Evolutionary conservation across 2,113 vertebrate species (phyloP).

Genomic region (Corythaeola cristata): DNA sequence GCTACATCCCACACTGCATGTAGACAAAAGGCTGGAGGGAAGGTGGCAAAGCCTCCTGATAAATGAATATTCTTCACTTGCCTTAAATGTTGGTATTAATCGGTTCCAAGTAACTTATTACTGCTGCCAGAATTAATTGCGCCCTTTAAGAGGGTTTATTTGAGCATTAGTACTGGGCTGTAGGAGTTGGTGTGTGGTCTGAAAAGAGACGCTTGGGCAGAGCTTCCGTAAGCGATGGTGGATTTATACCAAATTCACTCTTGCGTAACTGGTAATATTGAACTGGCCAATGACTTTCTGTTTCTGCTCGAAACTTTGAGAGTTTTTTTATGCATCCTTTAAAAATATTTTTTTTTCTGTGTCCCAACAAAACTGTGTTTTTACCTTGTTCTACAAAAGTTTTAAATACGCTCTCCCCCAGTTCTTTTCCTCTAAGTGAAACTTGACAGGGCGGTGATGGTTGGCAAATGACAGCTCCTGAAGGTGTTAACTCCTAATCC

Average conservation of each 20-base stretch:
- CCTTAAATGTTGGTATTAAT: neutral
- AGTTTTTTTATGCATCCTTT: neutral
- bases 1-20: neutral
- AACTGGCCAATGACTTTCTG: neutral
- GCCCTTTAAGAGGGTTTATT: neutral
- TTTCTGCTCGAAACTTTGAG: neutral
- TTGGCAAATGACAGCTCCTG: neutral
- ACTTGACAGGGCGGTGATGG: neutral
- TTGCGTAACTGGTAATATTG: rapidly evolving
- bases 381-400: neutral
- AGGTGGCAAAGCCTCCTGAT: neutral
- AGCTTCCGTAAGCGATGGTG: neutral
- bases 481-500: neutral
- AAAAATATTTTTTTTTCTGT: neutral
- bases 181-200: neutral
- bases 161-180: neutral
- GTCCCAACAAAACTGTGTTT: neutral
- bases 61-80: neutral
- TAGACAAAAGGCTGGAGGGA: neutral
- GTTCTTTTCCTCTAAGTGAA: neutral
- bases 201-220: neutral
- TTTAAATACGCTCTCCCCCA: neutral
- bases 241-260: neutral
- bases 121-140: neutral
- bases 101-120: neutral